These are phyloP conservation scores for Ypsolopha scabrella DNA, from an alignment of 2,888 invertebrate genomes.

Conservation along the genomic window DNA sequence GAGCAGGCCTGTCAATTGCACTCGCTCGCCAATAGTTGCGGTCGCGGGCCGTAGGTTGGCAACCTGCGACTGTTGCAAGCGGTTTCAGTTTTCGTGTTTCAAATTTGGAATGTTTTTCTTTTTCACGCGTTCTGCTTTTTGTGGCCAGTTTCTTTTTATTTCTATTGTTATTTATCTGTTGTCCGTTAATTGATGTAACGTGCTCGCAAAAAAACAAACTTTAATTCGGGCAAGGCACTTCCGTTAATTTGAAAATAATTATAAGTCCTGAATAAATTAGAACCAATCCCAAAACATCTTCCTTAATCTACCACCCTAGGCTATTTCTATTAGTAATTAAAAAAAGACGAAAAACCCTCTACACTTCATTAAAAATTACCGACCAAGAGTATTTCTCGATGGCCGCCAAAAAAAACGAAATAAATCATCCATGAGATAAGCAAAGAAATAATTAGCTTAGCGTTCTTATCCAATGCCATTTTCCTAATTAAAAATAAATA, in stretches of 20 bases:
- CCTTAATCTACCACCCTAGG: neutral
- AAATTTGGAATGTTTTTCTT: conserved; percentile 4
- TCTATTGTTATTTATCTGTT: no score
- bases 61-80: conserved; percentile 6
- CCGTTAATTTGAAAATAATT: no score
- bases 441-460: conserved; percentile 53
- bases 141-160: neutral
- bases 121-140: neutral
- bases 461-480: conserved; percentile 27
- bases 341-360: neutral
- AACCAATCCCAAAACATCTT: neutral
- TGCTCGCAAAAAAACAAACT: no score
- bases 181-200: no score
- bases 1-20: conserved; percentile 69
- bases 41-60: conserved; percentile 32
- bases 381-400: conserved; percentile 6
- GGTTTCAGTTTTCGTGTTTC: conserved; percentile 9
- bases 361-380: conserved; percentile 8
- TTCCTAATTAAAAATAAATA: conserved; percentile 68
- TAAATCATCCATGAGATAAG: conserved; percentile 63
- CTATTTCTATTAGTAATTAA: conserved; percentile 4
- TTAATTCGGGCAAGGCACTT: no score
- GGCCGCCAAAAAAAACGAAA: conserved; percentile 15
- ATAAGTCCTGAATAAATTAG: no score
- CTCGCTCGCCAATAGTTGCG: conserved; percentile 65